phyloP scores from a whole-genome alignment of 2,888 invertebrate species.

The Neria commutata region DNA sequence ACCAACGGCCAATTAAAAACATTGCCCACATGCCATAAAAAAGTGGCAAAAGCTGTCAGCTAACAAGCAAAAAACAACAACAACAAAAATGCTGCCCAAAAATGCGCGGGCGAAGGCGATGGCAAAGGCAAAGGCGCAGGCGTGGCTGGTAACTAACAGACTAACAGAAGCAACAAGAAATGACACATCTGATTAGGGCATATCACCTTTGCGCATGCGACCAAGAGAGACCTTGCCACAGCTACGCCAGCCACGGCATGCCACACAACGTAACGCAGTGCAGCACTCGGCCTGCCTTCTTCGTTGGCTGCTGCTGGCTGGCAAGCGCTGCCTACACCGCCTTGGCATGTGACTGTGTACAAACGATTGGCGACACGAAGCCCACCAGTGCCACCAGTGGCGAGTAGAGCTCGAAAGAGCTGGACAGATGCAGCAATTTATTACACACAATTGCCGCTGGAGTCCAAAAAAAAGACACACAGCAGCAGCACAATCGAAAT shows the following conservation, averaged over 20 bases:
- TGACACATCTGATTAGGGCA: constrained; percentile 60
- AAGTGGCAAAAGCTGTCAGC: constrained; percentile 32
- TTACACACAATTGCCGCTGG: constrained; percentile 38
- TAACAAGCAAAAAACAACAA: constrained; percentile 47
- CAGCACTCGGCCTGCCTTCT: not conserved
- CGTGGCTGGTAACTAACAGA: constrained; percentile 23
- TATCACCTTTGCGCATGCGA: constrained; percentile 53
- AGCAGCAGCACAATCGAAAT: not conserved
- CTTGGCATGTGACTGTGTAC: constrained; percentile 13
- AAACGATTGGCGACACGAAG: constrained; percentile 41
- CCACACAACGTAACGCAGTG: constrained; percentile 1
- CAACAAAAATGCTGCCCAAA: constrained; percentile 24
- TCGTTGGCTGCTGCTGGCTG: constrained; percentile 29
- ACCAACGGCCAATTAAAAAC: not conserved
- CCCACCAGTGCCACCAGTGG: constrained; percentile 19
- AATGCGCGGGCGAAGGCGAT: constrained; percentile 13
- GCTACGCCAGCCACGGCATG: constrained; percentile 14
- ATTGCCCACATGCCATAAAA: constrained; percentile 21
- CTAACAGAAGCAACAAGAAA: constrained; percentile 52
- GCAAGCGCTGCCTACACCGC: constrained; percentile 33
- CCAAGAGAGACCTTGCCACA: constrained; percentile 13
- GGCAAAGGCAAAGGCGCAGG: too few relatives aligned
- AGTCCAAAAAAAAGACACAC: constrained; percentile 10
- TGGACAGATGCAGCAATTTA: constrained; percentile 58
- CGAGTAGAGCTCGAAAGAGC: too few relatives aligned